Evolutionary conservation across 2,797 vertebrate genomes (phyloP).

Genomic region (Aythya fuligula): DNA sequence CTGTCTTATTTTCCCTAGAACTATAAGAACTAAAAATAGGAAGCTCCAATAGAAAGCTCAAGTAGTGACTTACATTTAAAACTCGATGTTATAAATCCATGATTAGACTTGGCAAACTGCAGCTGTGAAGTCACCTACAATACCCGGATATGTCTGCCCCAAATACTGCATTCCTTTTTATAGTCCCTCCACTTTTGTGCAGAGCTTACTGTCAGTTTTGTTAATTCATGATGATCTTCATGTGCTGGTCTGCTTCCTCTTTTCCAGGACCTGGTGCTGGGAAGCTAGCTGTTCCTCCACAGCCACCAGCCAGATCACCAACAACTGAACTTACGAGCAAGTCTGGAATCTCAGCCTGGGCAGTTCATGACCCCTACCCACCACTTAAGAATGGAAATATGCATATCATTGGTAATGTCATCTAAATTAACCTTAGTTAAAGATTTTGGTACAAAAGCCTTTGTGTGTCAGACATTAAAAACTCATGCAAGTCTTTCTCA

Average conservation of each 20-base stretch:
- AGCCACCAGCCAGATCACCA: constrained; percentile 91
- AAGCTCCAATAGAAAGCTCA: not conserved
- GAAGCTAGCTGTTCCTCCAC: constrained; percentile 89
- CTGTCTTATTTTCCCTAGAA: not conserved
- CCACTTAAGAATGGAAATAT: constrained; percentile 86
- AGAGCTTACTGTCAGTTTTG: rapidly evolving
- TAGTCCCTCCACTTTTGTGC: not conserved
- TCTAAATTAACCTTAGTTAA: not conserved
- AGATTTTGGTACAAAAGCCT: not conserved
- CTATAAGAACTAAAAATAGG: not conserved
- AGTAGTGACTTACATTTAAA: not conserved
- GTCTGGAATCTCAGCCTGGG: constrained; percentile 81
- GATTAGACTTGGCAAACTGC: not conserved
- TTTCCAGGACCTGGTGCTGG: constrained; percentile 75
- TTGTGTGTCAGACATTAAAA: not conserved
- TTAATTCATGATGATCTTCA: not conserved
- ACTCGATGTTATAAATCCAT: not conserved
- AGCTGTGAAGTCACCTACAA: not conserved
- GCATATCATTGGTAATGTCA: constrained; percentile 80
- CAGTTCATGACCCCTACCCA: constrained; percentile 52
- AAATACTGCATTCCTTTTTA: not conserved
- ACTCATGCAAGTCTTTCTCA: not conserved
- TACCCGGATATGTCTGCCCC: not conserved
- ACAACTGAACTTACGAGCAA: constrained; percentile 91
- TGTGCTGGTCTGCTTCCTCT: not conserved